Evolutionary conservation across 2,797 vertebrate genomes (phyloP).

Genomic region (Chrosomus eos): DNA sequence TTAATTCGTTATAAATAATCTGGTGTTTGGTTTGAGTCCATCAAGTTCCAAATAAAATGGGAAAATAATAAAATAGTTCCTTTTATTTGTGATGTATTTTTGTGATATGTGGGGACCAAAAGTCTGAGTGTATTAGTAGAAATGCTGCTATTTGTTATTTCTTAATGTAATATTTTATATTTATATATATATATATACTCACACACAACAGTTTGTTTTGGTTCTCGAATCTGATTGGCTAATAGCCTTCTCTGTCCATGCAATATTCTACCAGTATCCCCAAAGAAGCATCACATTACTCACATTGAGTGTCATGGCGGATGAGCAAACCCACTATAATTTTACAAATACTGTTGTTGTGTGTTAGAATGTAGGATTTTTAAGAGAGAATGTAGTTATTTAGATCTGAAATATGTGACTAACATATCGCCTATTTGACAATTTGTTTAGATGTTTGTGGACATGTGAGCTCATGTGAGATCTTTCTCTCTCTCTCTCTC

Average conservation of each 20-base stretch:
- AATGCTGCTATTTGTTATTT: neutral
- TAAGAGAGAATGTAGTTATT: too few relatives aligned
- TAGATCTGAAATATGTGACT: neutral
- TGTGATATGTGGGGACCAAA: neutral
- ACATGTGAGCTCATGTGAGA: too few relatives aligned
- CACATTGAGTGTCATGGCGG: too few relatives aligned
- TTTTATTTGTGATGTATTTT: neutral
- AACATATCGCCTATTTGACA: neutral
- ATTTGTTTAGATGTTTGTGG: neutral
- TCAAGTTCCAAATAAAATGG: neutral
- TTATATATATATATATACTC: neutral
- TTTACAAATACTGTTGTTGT: too few relatives aligned
- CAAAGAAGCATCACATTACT: too few relatives aligned
- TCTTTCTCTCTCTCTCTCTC: too few relatives aligned
- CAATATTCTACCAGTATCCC: too few relatives aligned
- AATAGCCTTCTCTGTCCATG: too few relatives aligned
- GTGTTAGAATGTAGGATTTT: too few relatives aligned
- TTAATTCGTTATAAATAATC: neutral
- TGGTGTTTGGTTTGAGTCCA: neutral
- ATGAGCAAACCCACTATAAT: too few relatives aligned
- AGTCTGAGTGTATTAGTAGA: neutral
- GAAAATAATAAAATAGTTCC: neutral
- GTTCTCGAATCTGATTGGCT: too few relatives aligned
- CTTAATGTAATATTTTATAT: neutral
- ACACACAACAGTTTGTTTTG: too few relatives aligned